Base-by-base conservation (phyloP, 2,888 invertebrate species). In the Meandrusa payeni region DNA sequence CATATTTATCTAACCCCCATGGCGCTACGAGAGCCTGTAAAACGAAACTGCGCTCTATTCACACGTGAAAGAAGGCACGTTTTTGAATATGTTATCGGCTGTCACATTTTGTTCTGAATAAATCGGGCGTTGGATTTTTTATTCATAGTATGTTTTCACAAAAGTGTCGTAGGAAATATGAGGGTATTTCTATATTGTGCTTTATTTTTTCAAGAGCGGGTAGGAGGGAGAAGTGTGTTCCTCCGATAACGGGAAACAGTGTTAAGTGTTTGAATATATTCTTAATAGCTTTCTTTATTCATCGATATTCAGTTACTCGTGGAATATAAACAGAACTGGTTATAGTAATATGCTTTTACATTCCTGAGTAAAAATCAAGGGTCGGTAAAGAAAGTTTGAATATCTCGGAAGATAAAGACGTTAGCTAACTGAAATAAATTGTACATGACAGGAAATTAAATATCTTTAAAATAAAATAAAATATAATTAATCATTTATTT, bases 71-170 rank as follows among this genome's bases (percentile, higher is more conserved):
- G 22, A 39, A 22, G 39, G 29, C 12, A 23, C 39, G 15, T 41
- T 34, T 34, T 34, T 22, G 41, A 34, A 34, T 22, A 23, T 15
- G 28, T 28, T 13, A 34, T 22, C 34, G 22, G 28, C 34, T 34
- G 41, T 41, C 41, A 41, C 19, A 41, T 41, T 41, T 41, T 41
- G 34, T 41, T 34, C 22, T 34, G 41, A 41, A 41, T 41, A 41
- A 41, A 34, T 41, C 34, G 28, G 10, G 34, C 28, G 22, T n/a
- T 15, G 34, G 5, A 22, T 24, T 34, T 41, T 34, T 41, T 41
- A 41, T 41, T 41, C 41, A 41, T 41, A 4, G 24, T 34, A 17
- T 34, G 22, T 34, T 34, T 41, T 41, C 34, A 41, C 34, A 34
- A 34, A 41, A 28, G 41, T 23, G 34, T 11, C 28, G 26, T 22